Evolutionary conservation across 2,797 vertebrate species (phyloP).

Genomic region (Cyprinodon diabolis): DNA sequence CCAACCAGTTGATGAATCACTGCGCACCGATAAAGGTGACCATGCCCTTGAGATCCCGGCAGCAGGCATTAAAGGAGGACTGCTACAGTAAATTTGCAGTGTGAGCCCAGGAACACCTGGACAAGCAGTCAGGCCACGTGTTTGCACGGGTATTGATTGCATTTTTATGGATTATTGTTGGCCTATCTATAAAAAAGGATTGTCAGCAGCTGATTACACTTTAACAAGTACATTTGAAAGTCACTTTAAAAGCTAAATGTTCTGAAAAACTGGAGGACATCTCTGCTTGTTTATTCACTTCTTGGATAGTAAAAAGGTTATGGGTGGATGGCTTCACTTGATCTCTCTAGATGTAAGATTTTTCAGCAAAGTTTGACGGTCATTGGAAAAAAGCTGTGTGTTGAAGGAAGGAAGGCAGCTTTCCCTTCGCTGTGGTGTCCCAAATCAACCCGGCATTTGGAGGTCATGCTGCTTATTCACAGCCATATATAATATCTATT

Average conservation of each 20-base stretch:
- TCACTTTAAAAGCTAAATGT: conserved; percentile 26
- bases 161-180: conserved; percentile 53
- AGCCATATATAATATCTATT: conserved; percentile 27
- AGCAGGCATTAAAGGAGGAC: conserved; percentile 27
- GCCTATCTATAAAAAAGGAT: conserved; percentile 19
- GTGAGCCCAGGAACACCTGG: conserved; percentile 18
- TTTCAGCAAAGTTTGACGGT: conserved; percentile 1
- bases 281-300: background rate
- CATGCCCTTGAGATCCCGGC: conserved; percentile 76
- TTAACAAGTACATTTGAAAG: conserved; percentile 43
- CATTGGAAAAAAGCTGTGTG: background rate
- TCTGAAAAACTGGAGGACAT: conserved; percentile 11
- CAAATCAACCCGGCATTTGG: conserved; percentile 33
- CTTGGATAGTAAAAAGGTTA: conserved; percentile 10
- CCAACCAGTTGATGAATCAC: conserved; percentile 75
- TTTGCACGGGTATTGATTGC: conserved; percentile 45
- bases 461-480: conserved; percentile 21
- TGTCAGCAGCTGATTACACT: conserved; percentile 35
- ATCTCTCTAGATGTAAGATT: conserved; percentile 8
- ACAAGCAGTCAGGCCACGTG: conserved; percentile 26
- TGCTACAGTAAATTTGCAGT: conserved; percentile 29
- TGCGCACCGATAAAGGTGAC: conserved; percentile 68
- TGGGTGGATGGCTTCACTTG: background rate
- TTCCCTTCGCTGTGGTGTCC: conserved; percentile 15
- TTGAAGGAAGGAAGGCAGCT: conserved; percentile 11